phyloP scores from a whole-genome alignment of 2,113 vertebrate genomes.

The Lophura nycthemera region DNA sequence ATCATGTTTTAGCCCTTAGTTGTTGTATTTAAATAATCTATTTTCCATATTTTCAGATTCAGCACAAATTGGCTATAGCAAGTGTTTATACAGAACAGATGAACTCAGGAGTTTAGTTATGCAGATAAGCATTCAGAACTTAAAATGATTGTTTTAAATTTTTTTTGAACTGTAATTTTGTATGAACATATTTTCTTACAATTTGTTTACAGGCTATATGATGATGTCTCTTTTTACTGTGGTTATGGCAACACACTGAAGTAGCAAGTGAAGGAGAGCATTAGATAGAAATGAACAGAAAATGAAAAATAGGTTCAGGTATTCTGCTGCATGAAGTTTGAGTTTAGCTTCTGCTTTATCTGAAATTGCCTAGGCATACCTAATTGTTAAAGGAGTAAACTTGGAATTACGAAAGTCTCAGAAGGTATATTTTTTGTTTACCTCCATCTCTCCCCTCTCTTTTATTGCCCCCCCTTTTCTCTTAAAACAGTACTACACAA shows the following conservation, averaged over 20 bases:
- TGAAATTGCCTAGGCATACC: background rate
- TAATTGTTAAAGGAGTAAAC: background rate
- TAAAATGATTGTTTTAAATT: background rate
- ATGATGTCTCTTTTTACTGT: background rate
- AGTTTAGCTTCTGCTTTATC: background rate
- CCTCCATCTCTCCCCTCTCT: fast-evolving
- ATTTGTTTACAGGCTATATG: background rate
- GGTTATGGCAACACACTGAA: background rate
- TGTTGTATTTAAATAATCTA: background rate
- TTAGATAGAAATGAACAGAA: background rate
- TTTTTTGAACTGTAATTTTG: background rate
- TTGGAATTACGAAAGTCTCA: background rate
- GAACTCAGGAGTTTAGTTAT: too few relatives aligned
- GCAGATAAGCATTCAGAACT: background rate
- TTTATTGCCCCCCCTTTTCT: background rate
- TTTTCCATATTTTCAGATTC: background rate
- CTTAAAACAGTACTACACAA: background rate
- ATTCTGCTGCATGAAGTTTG: background rate
- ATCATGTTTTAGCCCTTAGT: background rate
- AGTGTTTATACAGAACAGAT: background rate
- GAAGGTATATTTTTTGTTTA: background rate
- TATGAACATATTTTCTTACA: background rate
- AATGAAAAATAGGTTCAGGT: background rate
- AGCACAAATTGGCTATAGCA: background rate
- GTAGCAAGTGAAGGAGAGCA: background rate